A percentile compares a stretch with the other conserved stretches of the same genome.
Conservation (phyloP, 37 sponge, comb jelly and placozoan species). For the Aplysina aerophoba region DNA sequence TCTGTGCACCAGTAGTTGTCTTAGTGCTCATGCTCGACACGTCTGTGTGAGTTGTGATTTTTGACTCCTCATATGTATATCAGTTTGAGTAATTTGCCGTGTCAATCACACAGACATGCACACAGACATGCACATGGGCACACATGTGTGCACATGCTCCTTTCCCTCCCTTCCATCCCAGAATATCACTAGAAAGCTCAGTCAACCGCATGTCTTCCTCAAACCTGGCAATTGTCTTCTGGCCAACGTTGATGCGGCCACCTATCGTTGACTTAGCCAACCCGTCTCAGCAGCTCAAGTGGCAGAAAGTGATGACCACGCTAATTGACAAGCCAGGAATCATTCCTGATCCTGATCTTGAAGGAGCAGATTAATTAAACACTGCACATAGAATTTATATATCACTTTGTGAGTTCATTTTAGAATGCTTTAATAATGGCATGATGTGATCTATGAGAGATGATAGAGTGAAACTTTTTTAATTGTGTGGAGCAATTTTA, state of each 20-base stretch:
- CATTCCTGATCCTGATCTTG: conserved; percentile 46
- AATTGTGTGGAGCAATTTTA: no score
- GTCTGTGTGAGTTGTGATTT: conserved; percentile 3
- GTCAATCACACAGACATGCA: background rate
- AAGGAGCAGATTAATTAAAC: conserved; percentile 23
- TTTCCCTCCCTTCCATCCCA: background rate
- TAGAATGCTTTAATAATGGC: no score
- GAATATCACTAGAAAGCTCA: conserved; percentile 40
- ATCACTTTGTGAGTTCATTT: background rate
- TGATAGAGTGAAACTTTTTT: no score
- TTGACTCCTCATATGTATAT: background rate
- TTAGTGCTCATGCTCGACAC: background rate
- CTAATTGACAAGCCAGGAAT: conserved; percentile 70
- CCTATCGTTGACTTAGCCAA: conserved; percentile 72
- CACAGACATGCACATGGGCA: background rate
- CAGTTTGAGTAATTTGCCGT: background rate
- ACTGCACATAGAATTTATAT: no score
- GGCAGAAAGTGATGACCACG: conserved; percentile 72
- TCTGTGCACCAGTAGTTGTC: background rate
- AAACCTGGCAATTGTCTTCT: conserved; percentile 92
- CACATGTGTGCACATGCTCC: background rate
- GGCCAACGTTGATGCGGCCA: conserved; percentile 92
- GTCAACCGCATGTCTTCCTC: conserved; percentile 86
- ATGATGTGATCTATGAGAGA: no score
- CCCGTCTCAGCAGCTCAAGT: conserved; percentile 68